These are phyloP conservation scores for Cynopterus brachyotis DNA, from an alignment of 2,113 vertebrate species.

Conservation along the genomic window DNA sequence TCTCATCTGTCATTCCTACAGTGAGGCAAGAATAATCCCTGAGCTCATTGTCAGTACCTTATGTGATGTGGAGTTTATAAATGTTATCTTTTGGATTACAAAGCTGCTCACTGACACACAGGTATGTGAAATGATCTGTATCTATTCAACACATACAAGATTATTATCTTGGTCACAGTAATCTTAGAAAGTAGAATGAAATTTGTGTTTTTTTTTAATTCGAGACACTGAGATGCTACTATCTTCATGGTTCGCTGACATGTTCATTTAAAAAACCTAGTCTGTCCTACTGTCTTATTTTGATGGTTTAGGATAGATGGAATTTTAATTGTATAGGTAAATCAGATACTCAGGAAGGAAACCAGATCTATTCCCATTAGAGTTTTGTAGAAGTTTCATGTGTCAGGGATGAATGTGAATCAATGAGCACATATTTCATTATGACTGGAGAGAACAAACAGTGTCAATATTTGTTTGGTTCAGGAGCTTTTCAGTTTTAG, in stretches of 20 bases:
- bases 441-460: constrained; percentile 61
- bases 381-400: constrained; percentile 57
- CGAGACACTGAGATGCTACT: constrained; percentile 31
- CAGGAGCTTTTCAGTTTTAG: constrained; percentile 58
- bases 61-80: constrained; percentile 18
- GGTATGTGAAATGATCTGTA: constrained; percentile 62
- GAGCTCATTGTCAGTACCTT: constrained; percentile 47
- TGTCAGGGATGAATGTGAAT: constrained; percentile 51
- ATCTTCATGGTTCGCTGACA: constrained; percentile 4
- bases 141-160: constrained; percentile 53
- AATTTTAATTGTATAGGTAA: constrained; percentile 76
- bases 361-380: constrained; percentile 42
- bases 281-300: constrained; percentile 60
- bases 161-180: constrained; percentile 58
- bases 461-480: constrained; percentile 60
- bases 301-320: constrained; percentile 68
- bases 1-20: neutral
- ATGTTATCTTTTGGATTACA: constrained; percentile 56
- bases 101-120: constrained; percentile 65
- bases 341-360: constrained; percentile 72
- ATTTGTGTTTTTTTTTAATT: neutral
- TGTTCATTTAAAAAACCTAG: constrained; percentile 39
- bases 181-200: constrained; percentile 39
- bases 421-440: constrained; percentile 63
- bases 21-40: neutral